phyloP scores from a whole-genome alignment of 2,113 vertebrate genomes.

The Carettochelys insculpta region DNA sequence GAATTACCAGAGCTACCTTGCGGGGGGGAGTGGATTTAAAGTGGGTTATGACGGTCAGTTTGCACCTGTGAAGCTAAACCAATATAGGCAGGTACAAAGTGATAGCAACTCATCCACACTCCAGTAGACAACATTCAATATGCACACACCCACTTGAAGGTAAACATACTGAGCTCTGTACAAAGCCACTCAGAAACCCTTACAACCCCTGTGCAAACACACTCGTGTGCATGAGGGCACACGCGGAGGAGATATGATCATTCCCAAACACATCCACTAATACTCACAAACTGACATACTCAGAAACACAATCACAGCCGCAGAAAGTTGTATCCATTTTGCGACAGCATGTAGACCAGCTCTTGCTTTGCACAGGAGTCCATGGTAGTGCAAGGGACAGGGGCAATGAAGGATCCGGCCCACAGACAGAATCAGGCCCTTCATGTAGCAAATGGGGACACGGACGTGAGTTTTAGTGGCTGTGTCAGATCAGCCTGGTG shows the following conservation, averaged over 20 bases:
- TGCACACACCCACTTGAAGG: neutral
- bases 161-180: neutral
- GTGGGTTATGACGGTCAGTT: neutral
- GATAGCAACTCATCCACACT: neutral
- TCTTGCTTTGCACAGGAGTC: neutral
- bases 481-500: neutral
- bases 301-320: neutral
- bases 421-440: neutral
- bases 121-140: neutral
- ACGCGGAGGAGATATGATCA: neutral
- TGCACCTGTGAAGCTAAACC: neutral
- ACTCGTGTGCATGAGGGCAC: neutral
- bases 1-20: neutral
- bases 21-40: too few species aligned
- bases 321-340: too few species aligned
- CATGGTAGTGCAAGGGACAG: neutral
- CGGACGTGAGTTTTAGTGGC: neutral
- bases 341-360: neutral
- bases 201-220: neutral
- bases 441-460: neutral
- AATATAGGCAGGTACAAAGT: neutral
- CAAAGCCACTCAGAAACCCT: neutral
- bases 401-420: neutral
- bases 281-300: neutral
- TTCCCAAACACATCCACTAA: neutral